Conservation (phyloP, 2,888 invertebrate genomes). For the Netelia inedita region DNA sequence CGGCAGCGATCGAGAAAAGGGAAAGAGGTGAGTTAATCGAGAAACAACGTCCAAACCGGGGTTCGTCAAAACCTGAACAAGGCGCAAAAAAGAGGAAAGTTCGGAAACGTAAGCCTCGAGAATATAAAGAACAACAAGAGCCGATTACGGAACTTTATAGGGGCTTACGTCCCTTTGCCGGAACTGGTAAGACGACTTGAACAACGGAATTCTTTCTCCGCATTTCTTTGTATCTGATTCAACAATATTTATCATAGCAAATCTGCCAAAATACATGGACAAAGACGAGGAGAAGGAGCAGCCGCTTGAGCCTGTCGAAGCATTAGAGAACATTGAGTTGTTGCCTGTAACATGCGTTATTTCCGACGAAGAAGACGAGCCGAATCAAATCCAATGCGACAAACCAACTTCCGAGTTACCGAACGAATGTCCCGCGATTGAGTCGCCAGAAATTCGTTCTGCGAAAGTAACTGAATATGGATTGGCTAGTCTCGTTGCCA, state of each 20-base stretch:
- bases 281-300: slow-evolving; percentile 1
- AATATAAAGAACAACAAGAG: slow-evolving; percentile 51
- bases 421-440: neutral
- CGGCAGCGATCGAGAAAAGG: slow-evolving; percentile 88
- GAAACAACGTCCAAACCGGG: slow-evolving; percentile 74
- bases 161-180: slow-evolving; percentile 86
- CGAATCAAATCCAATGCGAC: slow-evolving; percentile 67
- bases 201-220: neutral
- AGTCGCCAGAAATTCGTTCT: neutral
- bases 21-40: slow-evolving; percentile 91
- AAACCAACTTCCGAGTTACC: neutral
- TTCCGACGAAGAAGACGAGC: slow-evolving; percentile 85
- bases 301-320: neutral
- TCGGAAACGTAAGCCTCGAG: slow-evolving; percentile 62
- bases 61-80: slow-evolving; percentile 52
- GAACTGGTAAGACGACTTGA: slow-evolving; percentile 82
- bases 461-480: slow-evolving; percentile 4
- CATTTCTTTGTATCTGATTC: slow-evolving; percentile 20
- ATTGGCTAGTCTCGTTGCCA: slow-evolving; percentile 78
- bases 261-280: slow-evolving; percentile 13
- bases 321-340: slow-evolving; percentile 12
- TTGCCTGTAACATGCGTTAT: slow-evolving; percentile 44
- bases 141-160: slow-evolving; percentile 73
- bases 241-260: slow-evolving; percentile 30
- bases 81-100: slow-evolving; percentile 69